Conservation (phyloP, 2,888 invertebrate species). For the Nomada flava region DNA sequence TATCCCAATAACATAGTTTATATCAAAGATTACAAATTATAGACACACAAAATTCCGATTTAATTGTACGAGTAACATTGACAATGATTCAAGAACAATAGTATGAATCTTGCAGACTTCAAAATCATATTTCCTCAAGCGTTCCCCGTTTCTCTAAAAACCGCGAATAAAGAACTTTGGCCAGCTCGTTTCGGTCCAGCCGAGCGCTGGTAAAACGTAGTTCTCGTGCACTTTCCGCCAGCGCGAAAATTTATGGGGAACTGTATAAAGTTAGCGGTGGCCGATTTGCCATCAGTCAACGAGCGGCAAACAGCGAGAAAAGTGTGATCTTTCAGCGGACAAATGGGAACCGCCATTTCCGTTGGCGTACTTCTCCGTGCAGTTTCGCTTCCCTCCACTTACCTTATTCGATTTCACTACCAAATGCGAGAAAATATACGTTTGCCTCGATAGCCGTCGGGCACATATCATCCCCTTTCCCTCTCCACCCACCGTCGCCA, state of each 20-base stretch:
- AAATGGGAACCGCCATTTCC: conserved; percentile 59
- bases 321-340: conserved; percentile 49
- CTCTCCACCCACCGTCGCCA: too few relatives aligned
- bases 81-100: too few relatives aligned
- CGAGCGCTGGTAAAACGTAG: too few relatives aligned
- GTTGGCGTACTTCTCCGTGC: conserved; percentile 30
- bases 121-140: neutral
- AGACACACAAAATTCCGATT: too few relatives aligned
- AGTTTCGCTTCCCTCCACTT: conserved; percentile 46
- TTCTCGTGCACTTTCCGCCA: neutral
- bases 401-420: conserved; percentile 67
- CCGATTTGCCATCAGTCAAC: conserved; percentile 53
- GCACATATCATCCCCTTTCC: conserved; percentile 56
- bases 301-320: conserved; percentile 45
- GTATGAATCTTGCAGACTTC: too few relatives aligned
- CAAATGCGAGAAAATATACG: conserved; percentile 67
- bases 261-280: conserved; percentile 46
- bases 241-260: conserved; percentile 26
- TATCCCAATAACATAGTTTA: too few relatives aligned
- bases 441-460: conserved; percentile 45
- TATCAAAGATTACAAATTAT: too few relatives aligned
- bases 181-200: neutral
- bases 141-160: neutral
- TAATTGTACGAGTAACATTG: too few relatives aligned
- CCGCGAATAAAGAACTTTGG: neutral